Percentiles rank a stretch among this genome's conserved stretches.
phyloP scores from a whole-genome alignment of 2,113 vertebrate species.

The Mustela lutreola region DNA sequence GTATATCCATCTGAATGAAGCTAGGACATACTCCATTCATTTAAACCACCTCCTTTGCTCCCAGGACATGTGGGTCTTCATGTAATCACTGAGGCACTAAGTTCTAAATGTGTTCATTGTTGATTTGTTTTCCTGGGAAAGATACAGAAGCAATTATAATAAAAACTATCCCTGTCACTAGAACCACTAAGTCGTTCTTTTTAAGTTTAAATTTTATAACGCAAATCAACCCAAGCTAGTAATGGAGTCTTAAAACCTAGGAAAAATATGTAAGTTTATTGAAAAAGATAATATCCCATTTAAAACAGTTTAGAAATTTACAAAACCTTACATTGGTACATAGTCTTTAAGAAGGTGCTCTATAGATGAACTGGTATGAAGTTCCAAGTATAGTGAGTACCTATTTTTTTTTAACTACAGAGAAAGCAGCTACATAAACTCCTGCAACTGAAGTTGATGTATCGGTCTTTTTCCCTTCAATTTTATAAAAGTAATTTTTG shows the following conservation, averaged over 20 bases:
- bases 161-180: not conserved
- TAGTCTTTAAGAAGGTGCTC: slow-evolving; percentile 78
- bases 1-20: not conserved
- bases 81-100: too few relatives aligned
- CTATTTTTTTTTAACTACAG: slow-evolving; percentile 54
- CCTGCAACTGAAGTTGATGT: slow-evolving; percentile 25
- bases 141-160: not conserved
- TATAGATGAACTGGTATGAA: slow-evolving; percentile 72
- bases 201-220: slow-evolving; percentile 35
- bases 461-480: slow-evolving; percentile 1
- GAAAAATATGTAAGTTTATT: slow-evolving; percentile 87
- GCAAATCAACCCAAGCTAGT: slow-evolving; percentile 68
- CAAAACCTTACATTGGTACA: slow-evolving; percentile 79
- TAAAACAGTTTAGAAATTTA: slow-evolving; percentile 87
- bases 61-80: not conserved
- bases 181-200: not conserved
- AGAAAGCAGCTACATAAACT: slow-evolving; percentile 69
- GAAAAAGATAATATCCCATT: slow-evolving; percentile 85
- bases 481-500: slow-evolving; percentile 76
- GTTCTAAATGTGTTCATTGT: not conserved
- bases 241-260: slow-evolving; percentile 80
- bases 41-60: not conserved
- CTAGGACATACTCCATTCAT: not conserved
- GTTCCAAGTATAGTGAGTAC: slow-evolving; percentile 59
- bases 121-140: not conserved